Evolutionary conservation across 1,140 invertebrate species (phyloP), one percentile per base, ranked within the genome.

Genomic region (Oedothorax gibbosus): DNA sequence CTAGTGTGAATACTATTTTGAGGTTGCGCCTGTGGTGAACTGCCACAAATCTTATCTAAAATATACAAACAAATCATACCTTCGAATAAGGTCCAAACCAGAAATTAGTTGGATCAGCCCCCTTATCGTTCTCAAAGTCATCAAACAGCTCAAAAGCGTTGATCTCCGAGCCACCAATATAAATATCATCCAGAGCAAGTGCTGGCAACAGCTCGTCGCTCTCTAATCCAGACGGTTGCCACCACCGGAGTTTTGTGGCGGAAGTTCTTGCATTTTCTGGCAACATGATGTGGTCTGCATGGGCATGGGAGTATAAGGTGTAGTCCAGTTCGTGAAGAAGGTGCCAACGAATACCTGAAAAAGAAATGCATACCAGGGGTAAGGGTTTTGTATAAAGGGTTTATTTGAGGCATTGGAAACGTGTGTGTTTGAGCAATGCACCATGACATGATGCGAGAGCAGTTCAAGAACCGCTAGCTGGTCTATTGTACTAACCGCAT

Each of bases 181-280:
- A 90, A 35, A 91, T 89, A 87, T 91, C 88, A 86, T 91, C 91
- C 10, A 91, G 65, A 14, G 89, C 88, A 90, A 91, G 91, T 18
- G 88, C 87, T 18, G 89, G 89, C 8, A 87, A 84, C 18, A 87
- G 79, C 20, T 85, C 76, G 50, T 71, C 82, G 35, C 66, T 79
- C 68, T 73, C 77, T 84, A 87, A 71, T 69, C 81, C 64, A 15
- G 81, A 73, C 6, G 88, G 87, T 76, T 90, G 90, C 88, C 89
- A 89, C 90, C 90, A 91, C 66, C 90, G 88, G 14, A 91, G 86
- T 8, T 88, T 85, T 14, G 90, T 90, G 77, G 88, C 89, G 7
- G 87, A 80, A 50, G 89, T 89, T 77, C 89, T 87, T 2, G 90
- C 90, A 21, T 87, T 56, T 15, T 86, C 77, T 0, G 91, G 91